Percentiles rank a stretch among this genome's conserved stretches.
Evolutionary conservation across 2,797 vertebrate species (phyloP).

Genomic region (Halcyon leucocephala): DNA sequence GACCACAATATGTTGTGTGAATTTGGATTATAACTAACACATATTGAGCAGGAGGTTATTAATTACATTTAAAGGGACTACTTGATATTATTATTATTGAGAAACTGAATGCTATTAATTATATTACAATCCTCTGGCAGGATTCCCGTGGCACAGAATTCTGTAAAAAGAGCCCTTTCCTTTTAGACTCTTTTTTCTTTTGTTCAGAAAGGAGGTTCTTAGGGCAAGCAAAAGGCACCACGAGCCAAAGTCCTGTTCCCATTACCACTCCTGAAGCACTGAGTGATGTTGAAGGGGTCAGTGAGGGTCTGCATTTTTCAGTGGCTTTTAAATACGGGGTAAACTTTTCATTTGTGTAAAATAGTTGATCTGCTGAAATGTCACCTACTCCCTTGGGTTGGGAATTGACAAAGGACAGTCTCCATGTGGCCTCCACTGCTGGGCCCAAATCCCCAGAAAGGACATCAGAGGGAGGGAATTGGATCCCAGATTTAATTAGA

Average conservation of each 20-base stretch:
- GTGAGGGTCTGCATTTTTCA: not conserved
- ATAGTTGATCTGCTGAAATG: not conserved
- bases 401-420: not conserved
- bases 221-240: not conserved
- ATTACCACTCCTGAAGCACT: not conserved
- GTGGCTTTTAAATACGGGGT: not conserved
- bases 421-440: not conserved
- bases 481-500: not conserved
- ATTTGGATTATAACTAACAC: constrained; percentile 46
- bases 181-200: not conserved
- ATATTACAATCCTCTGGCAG: not conserved
- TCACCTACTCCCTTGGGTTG: not conserved
- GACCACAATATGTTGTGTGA: not conserved
- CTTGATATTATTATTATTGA: constrained; percentile 28
- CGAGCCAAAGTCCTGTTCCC: not conserved
- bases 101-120: constrained; percentile 19
- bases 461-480: not conserved
- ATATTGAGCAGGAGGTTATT: constrained; percentile 27
- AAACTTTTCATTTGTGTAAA: not conserved
- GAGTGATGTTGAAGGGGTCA: not conserved
- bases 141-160: not conserved
- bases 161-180: not conserved
- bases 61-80: constrained; percentile 33
- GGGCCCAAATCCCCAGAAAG: not conserved
- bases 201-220: not conserved